Conservation (phyloP, 2,797 vertebrate genomes). For the Coendou prehensilis region DNA sequence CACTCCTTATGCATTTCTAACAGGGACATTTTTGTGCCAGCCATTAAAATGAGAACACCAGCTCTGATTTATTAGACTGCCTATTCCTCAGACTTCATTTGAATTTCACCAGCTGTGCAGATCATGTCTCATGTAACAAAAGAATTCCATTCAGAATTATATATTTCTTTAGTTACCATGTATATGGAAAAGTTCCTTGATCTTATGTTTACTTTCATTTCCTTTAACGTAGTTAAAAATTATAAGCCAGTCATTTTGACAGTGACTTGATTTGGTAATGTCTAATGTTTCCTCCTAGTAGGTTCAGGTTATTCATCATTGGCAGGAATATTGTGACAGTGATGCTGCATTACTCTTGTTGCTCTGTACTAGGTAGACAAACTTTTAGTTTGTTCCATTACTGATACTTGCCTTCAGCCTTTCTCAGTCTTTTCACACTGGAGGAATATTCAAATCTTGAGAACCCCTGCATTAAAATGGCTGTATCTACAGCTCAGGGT, state of each 20-base stretch:
- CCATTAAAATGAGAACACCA: background rate
- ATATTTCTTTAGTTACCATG: slow-evolving; percentile 3
- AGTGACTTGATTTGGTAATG: background rate
- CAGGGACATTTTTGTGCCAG: background rate
- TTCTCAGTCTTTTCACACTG: background rate
- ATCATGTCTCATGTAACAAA: background rate
- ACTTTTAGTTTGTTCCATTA: background rate
- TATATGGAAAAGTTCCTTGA: slow-evolving; percentile 49
- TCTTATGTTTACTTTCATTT: background rate
- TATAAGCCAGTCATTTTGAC: background rate
- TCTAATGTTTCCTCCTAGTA: background rate
- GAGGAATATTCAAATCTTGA: background rate
- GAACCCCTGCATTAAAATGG: background rate
- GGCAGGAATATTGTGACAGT: background rate
- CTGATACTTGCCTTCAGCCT: background rate
- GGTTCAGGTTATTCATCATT: background rate
- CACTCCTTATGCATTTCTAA: background rate
- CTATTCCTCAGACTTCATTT: background rate
- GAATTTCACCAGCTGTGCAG: background rate
- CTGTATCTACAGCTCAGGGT: background rate
- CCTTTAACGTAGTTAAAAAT: slow-evolving; percentile 21
- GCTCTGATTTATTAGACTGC: background rate
- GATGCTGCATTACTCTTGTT: background rate
- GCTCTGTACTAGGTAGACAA: background rate
- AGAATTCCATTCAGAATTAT: background rate